Percentiles rank a stretch among this genome's conserved stretches.
Evolutionary conservation across 2,113 vertebrate species (phyloP).

Genomic region (Otocyon megalotis): DNA sequence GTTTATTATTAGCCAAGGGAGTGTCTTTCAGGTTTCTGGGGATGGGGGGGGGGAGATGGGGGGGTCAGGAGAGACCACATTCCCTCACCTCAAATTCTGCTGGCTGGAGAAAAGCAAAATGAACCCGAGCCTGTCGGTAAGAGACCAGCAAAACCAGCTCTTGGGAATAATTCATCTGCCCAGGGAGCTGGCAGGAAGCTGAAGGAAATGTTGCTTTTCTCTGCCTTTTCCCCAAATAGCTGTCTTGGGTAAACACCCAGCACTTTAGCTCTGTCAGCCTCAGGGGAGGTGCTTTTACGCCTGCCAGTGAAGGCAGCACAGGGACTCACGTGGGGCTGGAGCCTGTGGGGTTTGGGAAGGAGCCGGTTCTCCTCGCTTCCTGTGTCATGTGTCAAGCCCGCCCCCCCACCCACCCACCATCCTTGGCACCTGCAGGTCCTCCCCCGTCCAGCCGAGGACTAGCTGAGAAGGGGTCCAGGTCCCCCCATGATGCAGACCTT

Average conservation of each 20-base stretch:
- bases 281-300: neutral
- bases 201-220: neutral
- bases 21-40: neutral
- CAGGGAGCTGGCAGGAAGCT: constrained; percentile 27
- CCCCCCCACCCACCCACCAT: no score
- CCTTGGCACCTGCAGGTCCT: neutral
- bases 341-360: neutral
- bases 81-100: neutral
- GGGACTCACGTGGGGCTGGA: neutral
- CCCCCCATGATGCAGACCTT: neutral
- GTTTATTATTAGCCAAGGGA: neutral
- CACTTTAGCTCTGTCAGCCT: neutral
- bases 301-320: neutral
- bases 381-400: no score
- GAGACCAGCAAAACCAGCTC: neutral
- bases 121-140: neutral
- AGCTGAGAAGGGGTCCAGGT: fast-evolving
- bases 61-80: neutral
- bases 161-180: neutral
- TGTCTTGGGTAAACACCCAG: constrained; percentile 55
- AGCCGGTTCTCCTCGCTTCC: fast-evolving
- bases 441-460: neutral
- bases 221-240: constrained; percentile 55
- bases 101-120: neutral
- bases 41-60: neutral